These are phyloP conservation scores for Meta bourneti DNA, from an alignment of 2,888 invertebrate genomes.

Conservation along the genomic window DNA sequence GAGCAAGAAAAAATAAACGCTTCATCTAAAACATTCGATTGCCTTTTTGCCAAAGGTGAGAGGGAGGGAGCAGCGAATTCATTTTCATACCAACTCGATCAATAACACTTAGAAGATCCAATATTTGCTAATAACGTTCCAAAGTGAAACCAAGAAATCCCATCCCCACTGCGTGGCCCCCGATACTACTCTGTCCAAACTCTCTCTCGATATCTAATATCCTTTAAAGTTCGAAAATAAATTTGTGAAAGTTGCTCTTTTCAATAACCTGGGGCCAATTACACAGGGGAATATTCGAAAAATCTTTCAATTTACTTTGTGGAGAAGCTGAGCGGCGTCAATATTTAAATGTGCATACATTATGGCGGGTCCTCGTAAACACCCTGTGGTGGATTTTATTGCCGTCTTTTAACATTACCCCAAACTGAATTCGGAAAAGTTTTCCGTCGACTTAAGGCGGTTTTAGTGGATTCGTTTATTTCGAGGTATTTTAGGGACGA, in stretches of 20 bases:
- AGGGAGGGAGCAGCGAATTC: neutral
- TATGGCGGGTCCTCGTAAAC: constrained; percentile 36
- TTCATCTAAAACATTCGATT: too few relatives aligned
- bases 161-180: neutral
- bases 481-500: constrained; percentile 27
- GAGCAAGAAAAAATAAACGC: too few relatives aligned
- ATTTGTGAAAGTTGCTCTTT: constrained; percentile 61
- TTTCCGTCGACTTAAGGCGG: neutral
- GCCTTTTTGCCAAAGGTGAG: too few relatives aligned
- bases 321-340: constrained; percentile 52
- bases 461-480: constrained; percentile 50
- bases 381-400: constrained; percentile 62
- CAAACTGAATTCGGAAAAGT: constrained; percentile 54
- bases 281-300: constrained; percentile 47
- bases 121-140: constrained; percentile 70
- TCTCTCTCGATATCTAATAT: constrained; percentile 64
- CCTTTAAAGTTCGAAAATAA: constrained; percentile 69
- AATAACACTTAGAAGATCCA: constrained; percentile 41
- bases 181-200: neutral
- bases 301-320: constrained; percentile 72
- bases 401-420: constrained; percentile 52
- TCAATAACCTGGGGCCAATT: constrained; percentile 75
- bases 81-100: constrained; percentile 6
- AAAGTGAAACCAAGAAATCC: constrained; percentile 11
- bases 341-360: constrained; percentile 69